Evolutionary conservation across 2,888 invertebrate genomes (phyloP), one percentile per base, ranked within the genome.

Genomic region (Protophormia terraenovae): DNA sequence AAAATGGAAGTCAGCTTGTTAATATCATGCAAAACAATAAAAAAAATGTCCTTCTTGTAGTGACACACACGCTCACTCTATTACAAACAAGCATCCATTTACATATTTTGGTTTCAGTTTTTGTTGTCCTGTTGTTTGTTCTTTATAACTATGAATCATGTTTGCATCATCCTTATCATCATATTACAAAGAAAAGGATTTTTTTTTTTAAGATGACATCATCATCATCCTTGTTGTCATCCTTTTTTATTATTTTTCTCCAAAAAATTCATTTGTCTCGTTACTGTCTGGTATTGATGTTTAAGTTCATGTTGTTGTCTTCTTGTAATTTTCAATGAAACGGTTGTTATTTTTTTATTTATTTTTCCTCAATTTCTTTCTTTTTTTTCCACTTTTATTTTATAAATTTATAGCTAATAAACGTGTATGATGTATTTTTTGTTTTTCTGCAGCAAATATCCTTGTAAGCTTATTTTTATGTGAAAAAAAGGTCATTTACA

Each of bases 241-340:
- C 38, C 38, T 27, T 16, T 45, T 32, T 16, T n/a, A 55, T n/a
- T n/a, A n/a, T n/a, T n/a, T n/a, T n/a, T n/a, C n/a, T n/a, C n/a
- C 29, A 22, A 22, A 55, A 35, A 55, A 41, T 60, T 24, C 29
- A 27, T 19, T 47, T 75, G 83, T 79, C 84, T 80, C 84, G 71
- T 58, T 84, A 41, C 64, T 84, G 84, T 84, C 84, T 84, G 79
- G 45, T 75, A 64, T 71, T 79, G 62, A 76, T 75, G 45, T 4
- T 32, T 32, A 8, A 8, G 32, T 10, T 16, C n/a, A 45, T 45
- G 7, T 58, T 67, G 76, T 22, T 45, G 19, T 53, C 22, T 22
- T 60, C 14, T 27, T 32, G 10, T 35, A 41, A 22, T 60, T 29
- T 69, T 50, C 69, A 64, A 62, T 64, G 32, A 45, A 24, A 41